Base-by-base conservation (phyloP, 2,888 invertebrate species). In the Spilarctia lutea region DNA sequence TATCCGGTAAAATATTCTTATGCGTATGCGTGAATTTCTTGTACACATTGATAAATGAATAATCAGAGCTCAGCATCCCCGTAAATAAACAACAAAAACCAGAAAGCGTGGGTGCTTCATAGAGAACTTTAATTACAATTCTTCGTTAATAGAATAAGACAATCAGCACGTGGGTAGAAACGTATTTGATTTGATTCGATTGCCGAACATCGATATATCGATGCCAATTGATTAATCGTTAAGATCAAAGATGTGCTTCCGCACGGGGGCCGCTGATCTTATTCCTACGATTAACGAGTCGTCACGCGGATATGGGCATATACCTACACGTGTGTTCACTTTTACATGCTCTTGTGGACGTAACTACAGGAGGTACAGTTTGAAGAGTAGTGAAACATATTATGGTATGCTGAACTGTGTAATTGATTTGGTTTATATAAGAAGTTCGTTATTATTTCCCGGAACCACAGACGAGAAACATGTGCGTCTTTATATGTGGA, bases 221-320 rank as follows among this genome's bases (percentile, higher is more conserved):
- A 90, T 92, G 90, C 88, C 88, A 91, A 92, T 92, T 93, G 93
- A 94, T 94, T 93, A 91, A 88, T 86, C 83, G 85, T 84, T 83
- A 88, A 92, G 92, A 93, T 93, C 94, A 92, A 92, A 92, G 93
- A 92, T 92, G 90, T 89, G 90, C 92, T 94, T 93, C 94, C 93
- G 92, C 93, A 87, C 91, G 92, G 90, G 88, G 85, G 88, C 85
- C 83, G 86, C 85, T 86, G 85, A 88, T 86, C 87, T 85, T 85
- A 85, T 84, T 86, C 87, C 88, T 84, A 83, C 85, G 87, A 90
- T 88, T 89, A 90, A 87, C 86, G 87, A 90, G 86, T 83, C 83
- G 76, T 81, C 83, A 85, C 76, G 86, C 78, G 79, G 76, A 87
- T 87, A 84, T 84, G 81, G 84, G 60, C 35, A 70, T 56, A 13